These are phyloP conservation scores for Lordiphosa clarofinis DNA, from an alignment of 1,140 invertebrate genomes.

Conservation along the genomic window DNA sequence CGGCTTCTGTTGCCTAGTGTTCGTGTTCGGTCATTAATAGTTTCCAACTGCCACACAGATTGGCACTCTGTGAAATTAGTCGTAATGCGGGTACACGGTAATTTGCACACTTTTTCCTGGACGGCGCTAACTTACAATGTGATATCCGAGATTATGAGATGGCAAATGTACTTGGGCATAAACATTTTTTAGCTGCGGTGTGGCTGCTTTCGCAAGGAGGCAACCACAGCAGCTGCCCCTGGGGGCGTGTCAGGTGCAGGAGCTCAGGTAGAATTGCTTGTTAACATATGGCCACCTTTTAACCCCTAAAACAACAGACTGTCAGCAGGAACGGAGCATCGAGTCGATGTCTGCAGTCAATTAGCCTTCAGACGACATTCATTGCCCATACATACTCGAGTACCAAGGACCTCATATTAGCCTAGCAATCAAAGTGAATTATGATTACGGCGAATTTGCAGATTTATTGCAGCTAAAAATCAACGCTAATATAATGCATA, in stretches of 20 bases:
- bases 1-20: slow-evolving; percentile 2
- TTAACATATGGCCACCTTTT: slow-evolving; percentile 9
- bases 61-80: slow-evolving; percentile 14
- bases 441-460: slow-evolving; percentile 48
- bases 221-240: not conserved
- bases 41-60: slow-evolving; percentile 10
- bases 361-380: slow-evolving; percentile 4
- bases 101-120: slow-evolving; percentile 5
- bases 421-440: slow-evolving; percentile 28
- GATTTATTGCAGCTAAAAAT: slow-evolving; percentile 73
- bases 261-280: slow-evolving; percentile 6
- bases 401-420: slow-evolving; percentile 24
- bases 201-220: too few relatives aligned
- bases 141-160: slow-evolving; percentile 3
- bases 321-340: not conserved
- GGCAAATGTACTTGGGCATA: slow-evolving; percentile 2
- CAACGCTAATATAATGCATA: slow-evolving; percentile 72
- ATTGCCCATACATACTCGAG: not conserved
- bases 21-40: slow-evolving; percentile 9
- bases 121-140: slow-evolving; percentile 1
- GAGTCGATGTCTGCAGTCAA: slow-evolving; percentile 10
- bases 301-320: slow-evolving; percentile 6
- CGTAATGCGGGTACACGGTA: slow-evolving; percentile 11
- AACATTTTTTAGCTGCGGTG: too few relatives aligned
- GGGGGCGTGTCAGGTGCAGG: slow-evolving; percentile 12